A percentile compares a stretch with the other conserved stretches of the same genome.
These are phyloP conservation scores for Nymphalis urticae DNA, from an alignment of 2,888 invertebrate genomes.

Conservation along the genomic window DNA sequence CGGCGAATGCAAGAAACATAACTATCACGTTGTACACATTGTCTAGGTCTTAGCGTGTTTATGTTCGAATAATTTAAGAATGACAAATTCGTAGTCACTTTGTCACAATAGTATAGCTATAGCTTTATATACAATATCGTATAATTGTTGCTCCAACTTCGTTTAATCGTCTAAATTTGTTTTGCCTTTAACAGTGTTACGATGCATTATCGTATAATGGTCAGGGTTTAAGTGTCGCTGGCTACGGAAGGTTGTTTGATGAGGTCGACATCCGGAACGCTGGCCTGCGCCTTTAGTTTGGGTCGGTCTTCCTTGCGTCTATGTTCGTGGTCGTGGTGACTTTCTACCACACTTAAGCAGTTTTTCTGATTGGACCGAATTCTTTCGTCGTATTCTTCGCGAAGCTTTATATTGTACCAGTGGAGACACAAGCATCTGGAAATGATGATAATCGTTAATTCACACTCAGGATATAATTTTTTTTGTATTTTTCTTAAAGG, in stretches of 20 bases:
- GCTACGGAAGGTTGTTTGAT: slow-evolving; percentile 76
- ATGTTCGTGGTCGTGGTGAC: slow-evolving; percentile 49
- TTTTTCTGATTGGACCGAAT: slow-evolving; percentile 71
- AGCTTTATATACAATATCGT: background rate
- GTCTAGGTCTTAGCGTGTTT: too few relatives aligned
- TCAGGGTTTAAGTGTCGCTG: slow-evolving; percentile 73
- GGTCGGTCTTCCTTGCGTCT: slow-evolving; percentile 51
- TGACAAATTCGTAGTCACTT: background rate
- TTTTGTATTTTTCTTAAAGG: too few relatives aligned
- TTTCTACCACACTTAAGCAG: slow-evolving; percentile 75
- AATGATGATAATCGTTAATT: background rate
- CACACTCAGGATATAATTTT: background rate
- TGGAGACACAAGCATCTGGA: slow-evolving; percentile 85
- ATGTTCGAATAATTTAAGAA: too few relatives aligned
- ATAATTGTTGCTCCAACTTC: background rate
- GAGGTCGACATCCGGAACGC: slow-evolving; percentile 82
- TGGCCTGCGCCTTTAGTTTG: slow-evolving; percentile 67
- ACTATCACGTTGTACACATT: too few relatives aligned
- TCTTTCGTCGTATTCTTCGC: slow-evolving; percentile 65
- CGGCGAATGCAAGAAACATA: too few relatives aligned
- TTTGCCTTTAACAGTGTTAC: slow-evolving; percentile 11
- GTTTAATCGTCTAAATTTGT: background rate
- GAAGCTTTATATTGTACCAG: slow-evolving; percentile 78
- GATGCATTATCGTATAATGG: slow-evolving; percentile 38
- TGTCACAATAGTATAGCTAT: background rate